A percentile compares a stretch with the other conserved stretches of the same genome.
phyloP scores from a whole-genome alignment of 2,113 vertebrate species.

The Symphodus melops region DNA sequence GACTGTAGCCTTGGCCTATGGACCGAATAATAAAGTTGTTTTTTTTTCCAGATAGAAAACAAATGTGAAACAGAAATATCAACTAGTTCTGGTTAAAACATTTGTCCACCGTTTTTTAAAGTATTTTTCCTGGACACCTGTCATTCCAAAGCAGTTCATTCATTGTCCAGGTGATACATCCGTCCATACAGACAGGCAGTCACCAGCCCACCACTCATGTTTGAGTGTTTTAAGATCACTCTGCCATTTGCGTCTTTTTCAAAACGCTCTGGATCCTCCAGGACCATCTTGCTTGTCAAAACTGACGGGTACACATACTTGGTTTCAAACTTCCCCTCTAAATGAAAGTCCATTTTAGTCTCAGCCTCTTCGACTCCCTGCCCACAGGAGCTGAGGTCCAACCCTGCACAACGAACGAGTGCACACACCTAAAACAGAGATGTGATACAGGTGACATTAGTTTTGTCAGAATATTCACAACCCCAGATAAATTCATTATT shows the following conservation, averaged over 20 bases:
- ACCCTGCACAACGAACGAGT: slow-evolving; percentile 88
- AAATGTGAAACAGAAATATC: too few species aligned
- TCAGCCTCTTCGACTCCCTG: slow-evolving; percentile 84
- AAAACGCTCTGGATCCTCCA: slow-evolving; percentile 85
- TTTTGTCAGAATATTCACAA: neutral
- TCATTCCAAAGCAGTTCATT: neutral
- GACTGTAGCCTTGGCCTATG: too few species aligned
- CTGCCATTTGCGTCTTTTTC: slow-evolving; percentile 76
- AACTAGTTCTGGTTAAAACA: too few species aligned
- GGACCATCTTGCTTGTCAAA: slow-evolving; percentile 83
- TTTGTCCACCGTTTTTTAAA: too few species aligned
- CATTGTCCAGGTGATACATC: slow-evolving; percentile 87
- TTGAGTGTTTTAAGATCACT: slow-evolving; percentile 84
- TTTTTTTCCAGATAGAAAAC: too few species aligned
- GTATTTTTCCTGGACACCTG: too few species aligned
- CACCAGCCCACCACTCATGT: slow-evolving; percentile 85
- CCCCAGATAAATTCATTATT: neutral
- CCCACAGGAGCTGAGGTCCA: slow-evolving; percentile 86
- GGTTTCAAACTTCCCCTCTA: slow-evolving; percentile 88
- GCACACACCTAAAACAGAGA: slow-evolving; percentile 86
- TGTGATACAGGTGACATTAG: neutral
- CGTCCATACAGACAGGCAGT: slow-evolving; percentile 91
- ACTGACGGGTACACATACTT: slow-evolving; percentile 87
- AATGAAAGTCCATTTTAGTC: slow-evolving; percentile 85
- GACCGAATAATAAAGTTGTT: too few species aligned